phyloP scores from a whole-genome alignment of 2,113 vertebrate genomes.

The Tinamus guttatus region DNA sequence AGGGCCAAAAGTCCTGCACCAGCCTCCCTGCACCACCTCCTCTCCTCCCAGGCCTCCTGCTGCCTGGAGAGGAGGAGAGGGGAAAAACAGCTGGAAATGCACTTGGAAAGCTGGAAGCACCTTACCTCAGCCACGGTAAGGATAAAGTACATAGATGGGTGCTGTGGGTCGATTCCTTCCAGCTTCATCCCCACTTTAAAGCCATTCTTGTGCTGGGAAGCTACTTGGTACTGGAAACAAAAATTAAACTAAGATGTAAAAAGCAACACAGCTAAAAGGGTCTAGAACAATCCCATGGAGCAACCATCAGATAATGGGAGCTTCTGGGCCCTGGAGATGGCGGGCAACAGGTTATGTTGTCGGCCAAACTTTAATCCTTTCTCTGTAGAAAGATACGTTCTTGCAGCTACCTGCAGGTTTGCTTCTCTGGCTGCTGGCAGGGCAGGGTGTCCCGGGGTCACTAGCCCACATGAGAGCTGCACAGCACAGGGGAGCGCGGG shows the following conservation, averaged over 20 bases:
- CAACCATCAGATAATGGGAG: neutral
- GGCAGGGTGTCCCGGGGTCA: neutral
- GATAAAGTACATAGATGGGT: constrained; percentile 98
- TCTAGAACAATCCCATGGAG: neutral
- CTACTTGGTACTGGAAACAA: constrained; percentile 82
- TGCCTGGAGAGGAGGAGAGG: fast-evolving
- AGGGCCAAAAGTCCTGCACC: neutral
- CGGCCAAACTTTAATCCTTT: neutral
- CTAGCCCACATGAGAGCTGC: neutral
- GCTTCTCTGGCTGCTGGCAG: neutral
- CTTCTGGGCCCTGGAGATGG: neutral
- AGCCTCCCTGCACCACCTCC: neutral
- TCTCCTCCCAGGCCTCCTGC: neutral
- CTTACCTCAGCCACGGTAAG: constrained; percentile 96
- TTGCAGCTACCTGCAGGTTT: neutral
- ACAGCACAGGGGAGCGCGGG: neutral
- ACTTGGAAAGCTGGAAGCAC: neutral
- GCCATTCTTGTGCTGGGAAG: constrained; percentile 85
- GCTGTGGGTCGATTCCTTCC: constrained; percentile 95
- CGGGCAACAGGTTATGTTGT: neutral
- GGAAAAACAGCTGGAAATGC: neutral
- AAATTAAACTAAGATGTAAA: constrained; percentile 8
- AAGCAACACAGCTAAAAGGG: neutral
- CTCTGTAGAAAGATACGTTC: neutral
- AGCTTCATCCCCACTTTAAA: constrained; percentile 98